Percentiles rank a stretch among this genome's conserved stretches.
Evolutionary conservation across 2,113 vertebrate genomes (phyloP).

Genomic region (Charadrius vociferus): DNA sequence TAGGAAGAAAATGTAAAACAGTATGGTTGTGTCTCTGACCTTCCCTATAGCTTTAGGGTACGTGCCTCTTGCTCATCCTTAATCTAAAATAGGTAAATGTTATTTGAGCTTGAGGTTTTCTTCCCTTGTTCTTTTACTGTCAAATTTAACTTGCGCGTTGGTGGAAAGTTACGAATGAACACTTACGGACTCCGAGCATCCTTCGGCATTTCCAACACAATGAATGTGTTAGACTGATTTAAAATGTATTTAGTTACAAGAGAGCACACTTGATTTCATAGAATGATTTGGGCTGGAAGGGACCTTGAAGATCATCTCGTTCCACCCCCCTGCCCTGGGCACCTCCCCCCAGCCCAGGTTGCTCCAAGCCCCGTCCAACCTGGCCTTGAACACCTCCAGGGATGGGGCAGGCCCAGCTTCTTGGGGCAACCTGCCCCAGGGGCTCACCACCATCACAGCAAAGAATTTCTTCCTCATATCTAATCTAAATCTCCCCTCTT

Average conservation of each 20-base stretch:
- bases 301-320: no score
- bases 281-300: no score
- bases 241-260: background rate
- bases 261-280: background rate
- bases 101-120: background rate
- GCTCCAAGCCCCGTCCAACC: no score
- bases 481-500: no score
- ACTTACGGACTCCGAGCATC: background rate
- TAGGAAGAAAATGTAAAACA: background rate
- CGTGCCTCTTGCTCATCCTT: background rate
- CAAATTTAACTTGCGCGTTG: background rate
- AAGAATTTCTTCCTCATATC: no score
- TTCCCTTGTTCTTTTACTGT: background rate
- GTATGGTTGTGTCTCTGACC: background rate
- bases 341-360: no score
- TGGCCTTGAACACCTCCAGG: no score
- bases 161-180: background rate
- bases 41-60: background rate
- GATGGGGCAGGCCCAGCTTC: no score
- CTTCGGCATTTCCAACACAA: background rate
- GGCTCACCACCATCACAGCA: no score
- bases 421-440: no score
- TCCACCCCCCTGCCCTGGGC: no score
- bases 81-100: background rate
- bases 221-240: rapidly evolving